phyloP scores from a whole-genome alignment of 2,113 vertebrate species.

The Scolopax mira region DNA sequence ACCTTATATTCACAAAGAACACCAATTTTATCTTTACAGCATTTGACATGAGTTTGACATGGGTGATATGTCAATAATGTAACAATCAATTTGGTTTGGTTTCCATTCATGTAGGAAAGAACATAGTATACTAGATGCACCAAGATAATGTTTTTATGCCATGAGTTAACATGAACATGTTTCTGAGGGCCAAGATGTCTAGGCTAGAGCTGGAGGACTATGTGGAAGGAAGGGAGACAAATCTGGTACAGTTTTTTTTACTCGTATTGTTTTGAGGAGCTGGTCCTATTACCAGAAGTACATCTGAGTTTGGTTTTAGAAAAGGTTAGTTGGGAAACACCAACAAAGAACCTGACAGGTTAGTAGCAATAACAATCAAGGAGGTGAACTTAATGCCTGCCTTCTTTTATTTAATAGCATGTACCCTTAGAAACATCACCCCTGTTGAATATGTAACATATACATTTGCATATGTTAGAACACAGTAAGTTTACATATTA shows the following conservation, averaged over 20 bases:
- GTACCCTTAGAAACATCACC: background rate
- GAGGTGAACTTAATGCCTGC: background rate
- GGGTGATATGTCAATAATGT: background rate
- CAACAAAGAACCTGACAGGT: background rate
- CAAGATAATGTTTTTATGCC: background rate
- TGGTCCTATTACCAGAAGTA: background rate
- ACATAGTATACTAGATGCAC: background rate
- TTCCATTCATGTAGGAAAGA: background rate
- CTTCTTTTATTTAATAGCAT: background rate
- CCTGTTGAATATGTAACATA: background rate
- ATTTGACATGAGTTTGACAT: background rate
- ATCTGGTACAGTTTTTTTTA: background rate
- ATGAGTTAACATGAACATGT: background rate
- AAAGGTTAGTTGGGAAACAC: background rate
- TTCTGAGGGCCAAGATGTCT: background rate
- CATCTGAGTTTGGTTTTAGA: background rate
- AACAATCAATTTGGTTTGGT: background rate
- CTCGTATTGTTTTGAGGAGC: background rate
- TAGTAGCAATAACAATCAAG: background rate
- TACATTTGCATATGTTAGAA: background rate
- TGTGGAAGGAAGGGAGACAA: background rate
- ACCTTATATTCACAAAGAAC: background rate
- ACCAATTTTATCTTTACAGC: rapidly evolving
- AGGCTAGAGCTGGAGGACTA: background rate
- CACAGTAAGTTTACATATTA: background rate